Evolutionary conservation across 2,888 invertebrate species (phyloP).

Genomic region (Drosophila ustulata): DNA sequence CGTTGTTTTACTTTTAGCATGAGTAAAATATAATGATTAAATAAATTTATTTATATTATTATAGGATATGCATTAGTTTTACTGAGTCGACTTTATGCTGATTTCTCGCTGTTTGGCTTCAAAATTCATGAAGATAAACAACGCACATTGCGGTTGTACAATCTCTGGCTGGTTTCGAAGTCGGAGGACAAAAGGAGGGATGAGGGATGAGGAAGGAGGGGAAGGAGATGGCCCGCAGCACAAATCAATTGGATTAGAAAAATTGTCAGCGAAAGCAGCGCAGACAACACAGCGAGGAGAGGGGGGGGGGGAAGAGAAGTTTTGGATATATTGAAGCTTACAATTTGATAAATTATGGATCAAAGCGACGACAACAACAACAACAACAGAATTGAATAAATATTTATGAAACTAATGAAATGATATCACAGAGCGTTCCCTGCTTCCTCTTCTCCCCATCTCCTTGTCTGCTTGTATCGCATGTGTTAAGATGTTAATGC

Average conservation of each 20-base stretch:
- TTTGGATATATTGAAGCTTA: slow-evolving; percentile 67
- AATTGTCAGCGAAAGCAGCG: slow-evolving; percentile 71
- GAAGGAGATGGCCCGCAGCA: slow-evolving; percentile 65
- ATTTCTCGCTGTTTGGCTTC: slow-evolving; percentile 34
- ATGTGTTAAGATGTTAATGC: slow-evolving; percentile 25
- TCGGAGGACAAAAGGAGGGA: not conserved
- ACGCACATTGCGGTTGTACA: slow-evolving; percentile 65
- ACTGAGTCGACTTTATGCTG: accelerated
- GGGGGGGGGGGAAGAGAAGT: not conserved
- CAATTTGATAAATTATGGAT: slow-evolving; percentile 77
- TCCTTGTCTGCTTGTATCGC: not conserved
- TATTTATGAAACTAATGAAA: slow-evolving; percentile 80
- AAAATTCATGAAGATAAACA: slow-evolving; percentile 71
- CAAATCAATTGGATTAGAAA: slow-evolving; percentile 80
- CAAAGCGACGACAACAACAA: slow-evolving; percentile 53
- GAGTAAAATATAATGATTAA: too few relatives aligned
- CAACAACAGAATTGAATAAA: slow-evolving; percentile 73
- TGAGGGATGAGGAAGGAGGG: not conserved
- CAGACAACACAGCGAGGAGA: not conserved
- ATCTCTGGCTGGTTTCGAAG: slow-evolving; percentile 32
- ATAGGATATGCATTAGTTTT: slow-evolving; percentile 21
- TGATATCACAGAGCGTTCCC: slow-evolving; percentile 59
- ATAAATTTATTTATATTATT: not conserved
- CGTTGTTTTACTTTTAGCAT: too few relatives aligned
- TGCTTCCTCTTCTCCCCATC: not conserved